These are phyloP conservation scores for Incurvaria masculella DNA, from an alignment of 2,888 invertebrate species.

Conservation along the genomic window DNA sequence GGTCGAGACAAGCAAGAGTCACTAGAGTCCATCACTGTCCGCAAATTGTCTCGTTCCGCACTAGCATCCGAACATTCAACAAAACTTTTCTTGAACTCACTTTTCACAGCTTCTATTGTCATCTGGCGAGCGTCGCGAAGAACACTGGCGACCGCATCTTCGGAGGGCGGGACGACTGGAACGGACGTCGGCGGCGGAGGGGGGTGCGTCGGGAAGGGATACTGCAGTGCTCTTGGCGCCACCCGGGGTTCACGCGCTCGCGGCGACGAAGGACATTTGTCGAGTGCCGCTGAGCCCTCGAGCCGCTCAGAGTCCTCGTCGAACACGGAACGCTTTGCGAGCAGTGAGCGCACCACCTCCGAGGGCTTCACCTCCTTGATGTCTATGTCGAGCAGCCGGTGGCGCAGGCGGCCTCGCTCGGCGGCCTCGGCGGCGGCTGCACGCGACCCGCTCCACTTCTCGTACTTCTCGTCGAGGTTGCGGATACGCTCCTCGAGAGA, in stretches of 20 bases:
- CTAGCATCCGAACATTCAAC: conserved; percentile 1
- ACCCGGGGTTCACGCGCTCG: conserved; percentile 15
- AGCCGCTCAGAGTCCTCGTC: conserved; percentile 94
- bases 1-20: conserved; percentile 17
- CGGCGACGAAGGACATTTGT: conserved; percentile 49
- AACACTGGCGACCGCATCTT: not conserved
- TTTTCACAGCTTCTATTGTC: conserved; percentile 1
- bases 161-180: conserved; percentile 1
- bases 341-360: conserved; percentile 87
- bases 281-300: conserved; percentile 81
- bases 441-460: conserved; percentile 75
- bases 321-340: conserved; percentile 91
- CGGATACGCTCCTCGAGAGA: conserved; percentile 89
- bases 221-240: conserved; percentile 60
- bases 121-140: not conserved
- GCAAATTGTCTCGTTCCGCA: not conserved
- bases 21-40: not conserved
- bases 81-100: conserved; percentile 5
- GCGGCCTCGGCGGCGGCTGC: conserved; percentile 54
- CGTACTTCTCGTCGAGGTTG: conserved; percentile 90
- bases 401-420: conserved; percentile 61
- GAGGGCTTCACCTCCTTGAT: conserved; percentile 85
- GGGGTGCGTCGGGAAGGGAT: conserved; percentile 77
- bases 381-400: conserved; percentile 76
- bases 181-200: conserved; percentile 31